Conservation (phyloP, 2,888 invertebrate genomes). For the Netelia fuscicornis region DNA sequence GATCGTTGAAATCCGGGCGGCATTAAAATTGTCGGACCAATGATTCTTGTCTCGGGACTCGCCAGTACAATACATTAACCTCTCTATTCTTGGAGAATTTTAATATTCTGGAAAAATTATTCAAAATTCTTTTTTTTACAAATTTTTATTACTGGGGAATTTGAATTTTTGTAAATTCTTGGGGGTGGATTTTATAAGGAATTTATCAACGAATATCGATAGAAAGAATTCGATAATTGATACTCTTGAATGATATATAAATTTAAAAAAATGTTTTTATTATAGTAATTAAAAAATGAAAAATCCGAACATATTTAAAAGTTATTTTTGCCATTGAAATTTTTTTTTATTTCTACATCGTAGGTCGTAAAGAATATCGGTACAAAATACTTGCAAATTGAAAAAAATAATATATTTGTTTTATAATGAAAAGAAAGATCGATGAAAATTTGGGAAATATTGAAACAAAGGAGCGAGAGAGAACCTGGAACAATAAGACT, state of each 20-base stretch:
- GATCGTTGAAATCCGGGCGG: slow-evolving; percentile 23
- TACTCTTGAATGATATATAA: too few relatives aligned
- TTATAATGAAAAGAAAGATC: background rate
- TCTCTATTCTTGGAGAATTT: background rate
- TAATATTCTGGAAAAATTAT: background rate
- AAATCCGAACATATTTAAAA: background rate
- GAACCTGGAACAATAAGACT: slow-evolving; percentile 15
- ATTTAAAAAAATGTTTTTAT: too few relatives aligned
- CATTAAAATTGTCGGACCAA: slow-evolving; percentile 64
- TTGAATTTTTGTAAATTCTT: background rate
- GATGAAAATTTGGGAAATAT: background rate
- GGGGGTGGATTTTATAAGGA: too few relatives aligned
- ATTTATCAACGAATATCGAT: too few relatives aligned
- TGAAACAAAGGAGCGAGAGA: background rate
- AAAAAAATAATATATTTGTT: background rate
- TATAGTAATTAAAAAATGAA: too few relatives aligned
- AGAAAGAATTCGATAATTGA: too few relatives aligned
- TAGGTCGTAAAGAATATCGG: background rate
- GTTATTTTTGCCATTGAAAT: background rate
- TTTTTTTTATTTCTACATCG: background rate
- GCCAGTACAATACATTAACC: background rate
- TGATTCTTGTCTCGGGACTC: slow-evolving; percentile 1
- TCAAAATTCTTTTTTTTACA: background rate
- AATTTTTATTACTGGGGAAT: background rate
- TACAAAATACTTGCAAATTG: background rate